Conservation (phyloP, 2,888 invertebrate genomes). For the Chymomyza procnemis region DNA sequence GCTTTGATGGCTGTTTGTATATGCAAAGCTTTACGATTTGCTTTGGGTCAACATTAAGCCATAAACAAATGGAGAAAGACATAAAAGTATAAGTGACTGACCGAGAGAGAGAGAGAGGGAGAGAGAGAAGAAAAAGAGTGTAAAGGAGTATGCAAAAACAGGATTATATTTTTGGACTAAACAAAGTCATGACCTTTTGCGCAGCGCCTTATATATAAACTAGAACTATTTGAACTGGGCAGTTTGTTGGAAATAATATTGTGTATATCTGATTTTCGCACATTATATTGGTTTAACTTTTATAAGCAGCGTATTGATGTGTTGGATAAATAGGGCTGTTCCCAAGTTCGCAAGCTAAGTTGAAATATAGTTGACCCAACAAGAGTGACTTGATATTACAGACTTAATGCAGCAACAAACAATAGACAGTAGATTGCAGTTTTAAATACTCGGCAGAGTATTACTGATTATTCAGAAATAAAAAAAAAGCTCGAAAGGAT, state of each 20-base stretch:
- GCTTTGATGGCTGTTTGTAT: background rate
- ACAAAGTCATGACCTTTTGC: background rate
- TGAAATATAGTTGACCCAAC: no score
- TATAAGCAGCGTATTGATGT: background rate
- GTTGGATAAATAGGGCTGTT: background rate
- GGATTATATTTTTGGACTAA: background rate
- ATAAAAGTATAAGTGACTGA: background rate
- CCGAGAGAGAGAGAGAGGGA: constrained; percentile 12
- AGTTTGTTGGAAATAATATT: background rate
- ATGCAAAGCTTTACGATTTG: constrained; percentile 15
- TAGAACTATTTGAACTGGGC: background rate
- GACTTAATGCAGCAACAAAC: no score
- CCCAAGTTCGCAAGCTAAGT: background rate
- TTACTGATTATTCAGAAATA: no score
- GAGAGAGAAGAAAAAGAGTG: background rate
- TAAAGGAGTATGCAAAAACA: background rate
- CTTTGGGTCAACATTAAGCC: constrained; percentile 4
- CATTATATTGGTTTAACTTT: background rate
- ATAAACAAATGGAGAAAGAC: background rate
- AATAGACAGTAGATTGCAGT: no score
- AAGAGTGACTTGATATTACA: no score
- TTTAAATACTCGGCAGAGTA: no score
- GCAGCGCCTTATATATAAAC: background rate
- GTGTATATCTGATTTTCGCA: background rate
- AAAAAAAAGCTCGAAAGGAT: no score